Base-by-base conservation (phyloP, 2,113 vertebrate genomes). In the Mirza zaza region DNA sequence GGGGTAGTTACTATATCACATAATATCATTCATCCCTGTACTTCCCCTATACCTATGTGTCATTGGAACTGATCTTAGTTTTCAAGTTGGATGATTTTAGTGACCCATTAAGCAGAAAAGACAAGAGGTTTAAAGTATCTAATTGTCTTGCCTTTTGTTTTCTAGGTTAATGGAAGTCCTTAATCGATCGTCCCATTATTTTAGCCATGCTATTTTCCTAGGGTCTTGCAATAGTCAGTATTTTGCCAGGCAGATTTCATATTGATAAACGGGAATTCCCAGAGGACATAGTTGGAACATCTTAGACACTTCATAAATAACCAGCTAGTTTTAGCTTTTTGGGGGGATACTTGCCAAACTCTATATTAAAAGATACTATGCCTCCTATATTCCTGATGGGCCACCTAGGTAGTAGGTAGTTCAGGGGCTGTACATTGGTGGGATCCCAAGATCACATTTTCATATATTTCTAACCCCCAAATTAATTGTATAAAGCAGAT, bases 281-380 rank as follows among this genome's bases (percentile, higher is more conserved):
- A 73, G 67, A 73, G 34, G 91, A 85, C 27, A 86, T 27, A 76
- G 48, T 36, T 95, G 27, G 55, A 94, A 27, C 27, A 79, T 48
- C 52, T 91, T 94, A 68, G 55, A 85, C 71, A 83, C 48, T 85
- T 96, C n/a, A 63, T 85, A 97, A 91, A 82, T 88, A 93, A 91
- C n/a, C 23, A 90, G 55, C n/a, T 90, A 83, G 75, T 68, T 92
- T 91, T 95, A 96, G 63, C 10, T 57, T 2, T 73, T 85, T 57
- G 82, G 12, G 29, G 29, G 55, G 10, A 80, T 75, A 39, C 20
- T 93, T 85, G 59, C 29, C 67, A 81, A 90, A 67, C 3, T 76
- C 45, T 68, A 82, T 48, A 91, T 94, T 61, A 77, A 85, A 86
- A 93, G 70, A 85, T 39, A 83, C 12, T 11, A 21, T 20, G 8